Evolutionary conservation across 2,888 invertebrate genomes (phyloP).

Genomic region (Brachypalpus laphriformis): DNA sequence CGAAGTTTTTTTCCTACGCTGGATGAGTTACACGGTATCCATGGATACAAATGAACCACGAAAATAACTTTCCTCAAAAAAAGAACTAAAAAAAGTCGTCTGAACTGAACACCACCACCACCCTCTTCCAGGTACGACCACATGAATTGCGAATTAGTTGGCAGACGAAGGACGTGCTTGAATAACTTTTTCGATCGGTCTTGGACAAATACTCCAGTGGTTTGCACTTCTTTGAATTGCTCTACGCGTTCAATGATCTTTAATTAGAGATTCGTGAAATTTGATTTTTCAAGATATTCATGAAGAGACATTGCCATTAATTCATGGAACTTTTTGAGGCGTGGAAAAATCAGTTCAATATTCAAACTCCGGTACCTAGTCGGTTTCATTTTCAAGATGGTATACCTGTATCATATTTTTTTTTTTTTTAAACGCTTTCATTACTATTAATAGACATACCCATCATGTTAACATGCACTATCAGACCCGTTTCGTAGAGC

Average conservation of each 20-base stretch:
- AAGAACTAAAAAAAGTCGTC: slow-evolving; percentile 13
- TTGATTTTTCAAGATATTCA: not conserved
- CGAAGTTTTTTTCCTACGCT: slow-evolving; percentile 43
- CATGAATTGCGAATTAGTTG: slow-evolving; percentile 65
- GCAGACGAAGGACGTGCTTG: slow-evolving; percentile 62
- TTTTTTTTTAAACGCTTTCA: too few relatives aligned
- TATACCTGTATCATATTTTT: too few relatives aligned
- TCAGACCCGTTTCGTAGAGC: too few relatives aligned
- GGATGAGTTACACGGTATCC: slow-evolving; percentile 54
- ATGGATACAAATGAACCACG: slow-evolving; percentile 46
- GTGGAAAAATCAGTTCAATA: not conserved
- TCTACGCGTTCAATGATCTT: slow-evolving; percentile 45
- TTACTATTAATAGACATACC: too few relatives aligned
- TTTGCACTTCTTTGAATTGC: not conserved
- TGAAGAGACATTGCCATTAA: not conserved
- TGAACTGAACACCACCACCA: slow-evolving; percentile 3
- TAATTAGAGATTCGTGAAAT: slow-evolving; percentile 54
- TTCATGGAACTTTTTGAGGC: not conserved
- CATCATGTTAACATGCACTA: too few relatives aligned
- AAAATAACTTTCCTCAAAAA: slow-evolving; percentile 31
- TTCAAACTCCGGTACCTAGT: not conserved
- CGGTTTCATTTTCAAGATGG: not conserved
- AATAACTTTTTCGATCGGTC: slow-evolving; percentile 58
- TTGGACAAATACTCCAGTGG: slow-evolving; percentile 7
- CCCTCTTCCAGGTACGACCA: slow-evolving; percentile 8